Percentiles rank a stretch among this genome's conserved stretches.
phyloP scores from a whole-genome alignment of 2,888 invertebrate species.

The Andrena chrysosceles region DNA sequence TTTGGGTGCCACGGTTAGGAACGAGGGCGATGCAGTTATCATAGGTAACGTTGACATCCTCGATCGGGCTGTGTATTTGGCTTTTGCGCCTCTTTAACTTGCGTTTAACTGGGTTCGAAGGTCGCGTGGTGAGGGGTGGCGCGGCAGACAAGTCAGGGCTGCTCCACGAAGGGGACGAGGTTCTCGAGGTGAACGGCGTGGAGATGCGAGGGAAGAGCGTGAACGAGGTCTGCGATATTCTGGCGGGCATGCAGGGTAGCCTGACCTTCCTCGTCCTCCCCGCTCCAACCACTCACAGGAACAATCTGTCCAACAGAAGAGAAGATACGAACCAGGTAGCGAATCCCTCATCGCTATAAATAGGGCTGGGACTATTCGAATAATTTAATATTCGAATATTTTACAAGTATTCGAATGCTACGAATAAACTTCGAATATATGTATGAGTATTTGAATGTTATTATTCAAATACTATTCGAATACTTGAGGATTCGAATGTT shows the following conservation, averaged over 20 bases:
- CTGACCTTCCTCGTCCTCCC: conserved; percentile 96
- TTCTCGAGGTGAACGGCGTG: conserved; percentile 97
- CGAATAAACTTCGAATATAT: too few species aligned
- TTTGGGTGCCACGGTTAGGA: conserved; percentile 93
- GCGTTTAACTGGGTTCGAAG: conserved; percentile 52
- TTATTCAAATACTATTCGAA: too few species aligned
- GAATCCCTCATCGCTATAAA: not conserved
- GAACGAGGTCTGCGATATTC: conserved; percentile 98
- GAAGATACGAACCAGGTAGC: conserved; percentile 81
- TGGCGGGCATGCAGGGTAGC: conserved; percentile 97
- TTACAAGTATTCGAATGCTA: too few species aligned
- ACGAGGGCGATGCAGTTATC: conserved; percentile 98
- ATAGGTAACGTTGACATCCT: conserved; percentile 87
- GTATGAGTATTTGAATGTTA: too few species aligned
- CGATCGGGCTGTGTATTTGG: not conserved
- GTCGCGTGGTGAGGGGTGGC: conserved; percentile 98
- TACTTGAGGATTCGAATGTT: too few species aligned
- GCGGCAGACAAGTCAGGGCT: conserved; percentile 98
- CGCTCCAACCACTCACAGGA: conserved; percentile 85
- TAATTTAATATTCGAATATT: too few species aligned
- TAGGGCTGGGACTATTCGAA: too few species aligned
- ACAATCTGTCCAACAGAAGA: conserved; percentile 75
- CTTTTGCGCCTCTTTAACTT: too few species aligned
- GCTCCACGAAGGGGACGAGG: conserved; percentile 98
- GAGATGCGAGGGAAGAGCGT: conserved; percentile 98